Conservation (phyloP, 2,113 vertebrate species). For the Tricholaema leucomelas region DNA sequence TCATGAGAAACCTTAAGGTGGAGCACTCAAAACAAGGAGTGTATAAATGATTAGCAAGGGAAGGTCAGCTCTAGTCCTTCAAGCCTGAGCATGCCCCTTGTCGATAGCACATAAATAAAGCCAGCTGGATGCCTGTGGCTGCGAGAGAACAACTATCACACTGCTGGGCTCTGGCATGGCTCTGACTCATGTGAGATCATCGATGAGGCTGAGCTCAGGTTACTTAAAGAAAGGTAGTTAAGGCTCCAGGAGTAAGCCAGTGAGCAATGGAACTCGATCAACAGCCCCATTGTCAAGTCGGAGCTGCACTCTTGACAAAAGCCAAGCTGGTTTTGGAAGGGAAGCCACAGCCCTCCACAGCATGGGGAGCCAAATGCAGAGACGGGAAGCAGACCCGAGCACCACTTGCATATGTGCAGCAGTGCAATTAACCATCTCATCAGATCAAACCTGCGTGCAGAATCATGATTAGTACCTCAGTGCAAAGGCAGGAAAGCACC, state of each 20-base stretch:
- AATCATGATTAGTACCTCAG: background rate
- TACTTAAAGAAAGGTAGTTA: background rate
- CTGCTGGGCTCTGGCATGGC: background rate
- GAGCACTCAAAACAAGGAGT: conserved; percentile 72
- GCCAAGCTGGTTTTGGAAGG: background rate
- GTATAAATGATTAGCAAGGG: conserved; percentile 64
- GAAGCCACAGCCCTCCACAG: background rate
- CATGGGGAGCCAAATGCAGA: background rate
- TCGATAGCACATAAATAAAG: conserved; percentile 45
- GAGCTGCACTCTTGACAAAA: background rate
- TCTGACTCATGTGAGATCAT: background rate
- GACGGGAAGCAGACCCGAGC: background rate
- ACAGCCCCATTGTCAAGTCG: background rate
- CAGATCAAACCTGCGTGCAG: background rate
- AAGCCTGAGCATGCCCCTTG: conserved; percentile 64
- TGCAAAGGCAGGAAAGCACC: background rate
- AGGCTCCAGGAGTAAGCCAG: background rate
- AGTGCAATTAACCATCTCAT: conserved; percentile 2
- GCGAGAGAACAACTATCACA: conserved; percentile 8
- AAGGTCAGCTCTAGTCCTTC: conserved; percentile 65
- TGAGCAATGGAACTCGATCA: background rate
- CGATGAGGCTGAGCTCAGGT: background rate
- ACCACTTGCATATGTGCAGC: background rate
- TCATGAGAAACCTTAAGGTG: conserved; percentile 75
- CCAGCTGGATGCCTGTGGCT: conserved; percentile 46